These are phyloP conservation scores for Athene cunicularia DNA, from an alignment of 2,113 vertebrate species.

Conservation along the genomic window DNA sequence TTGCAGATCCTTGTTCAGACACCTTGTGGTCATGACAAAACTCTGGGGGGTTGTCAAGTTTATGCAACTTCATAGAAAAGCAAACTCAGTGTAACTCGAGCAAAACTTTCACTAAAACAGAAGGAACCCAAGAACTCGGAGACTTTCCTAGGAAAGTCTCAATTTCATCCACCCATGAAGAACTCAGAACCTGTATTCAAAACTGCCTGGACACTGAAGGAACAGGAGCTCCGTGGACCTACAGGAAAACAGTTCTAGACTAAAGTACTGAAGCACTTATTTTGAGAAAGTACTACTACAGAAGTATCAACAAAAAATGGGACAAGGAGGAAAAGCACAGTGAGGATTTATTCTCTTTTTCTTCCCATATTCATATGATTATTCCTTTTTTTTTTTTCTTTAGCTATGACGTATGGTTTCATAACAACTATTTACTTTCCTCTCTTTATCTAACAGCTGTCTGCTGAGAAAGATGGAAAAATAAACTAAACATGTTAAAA, in stretches of 20 bases:
- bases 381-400: background rate
- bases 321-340: background rate
- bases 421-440: conserved; percentile 63
- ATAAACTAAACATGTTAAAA: conserved; percentile 34
- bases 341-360: background rate
- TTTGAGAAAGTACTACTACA: background rate
- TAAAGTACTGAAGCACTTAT: background rate
- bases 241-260: background rate
- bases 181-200: background rate
- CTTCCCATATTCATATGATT: background rate
- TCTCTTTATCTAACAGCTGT: conserved; percentile 60
- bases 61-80: background rate
- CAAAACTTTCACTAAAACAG: background rate
- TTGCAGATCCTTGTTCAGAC: background rate
- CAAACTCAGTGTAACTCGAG: background rate
- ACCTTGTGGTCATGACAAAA: fast-evolving
- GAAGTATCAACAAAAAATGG: background rate
- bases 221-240: background rate
- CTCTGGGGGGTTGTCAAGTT: background rate
- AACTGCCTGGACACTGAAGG: background rate
- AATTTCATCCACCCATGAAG: fast-evolving
- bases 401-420: background rate
- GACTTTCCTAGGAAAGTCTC: background rate
- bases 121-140: background rate
- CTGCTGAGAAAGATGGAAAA: conserved; percentile 42